Conservation (phyloP, 2,113 vertebrate genomes). For the Tenrec ecaudatus region DNA sequence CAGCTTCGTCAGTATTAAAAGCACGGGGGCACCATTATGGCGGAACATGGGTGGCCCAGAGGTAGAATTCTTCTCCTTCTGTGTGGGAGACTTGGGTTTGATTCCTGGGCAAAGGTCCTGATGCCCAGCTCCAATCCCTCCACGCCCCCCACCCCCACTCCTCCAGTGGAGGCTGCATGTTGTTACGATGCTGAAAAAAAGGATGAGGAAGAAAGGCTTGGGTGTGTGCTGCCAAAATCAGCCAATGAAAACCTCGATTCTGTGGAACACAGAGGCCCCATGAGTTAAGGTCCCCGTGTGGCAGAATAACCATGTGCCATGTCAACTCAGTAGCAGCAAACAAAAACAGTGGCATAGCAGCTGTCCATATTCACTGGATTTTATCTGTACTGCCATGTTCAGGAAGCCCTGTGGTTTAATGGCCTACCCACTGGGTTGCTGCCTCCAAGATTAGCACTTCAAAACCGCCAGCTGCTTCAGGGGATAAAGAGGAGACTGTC, state of each 20-base stretch:
- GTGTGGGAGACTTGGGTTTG: neutral
- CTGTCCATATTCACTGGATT: neutral
- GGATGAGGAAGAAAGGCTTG: neutral
- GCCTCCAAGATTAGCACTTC: too few relatives aligned
- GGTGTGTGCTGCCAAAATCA: neutral
- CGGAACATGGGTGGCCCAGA: neutral
- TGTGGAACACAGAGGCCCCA: neutral
- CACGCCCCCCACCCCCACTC: neutral
- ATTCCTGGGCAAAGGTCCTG: neutral
- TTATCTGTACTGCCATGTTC: neutral
- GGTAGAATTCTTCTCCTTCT: neutral
- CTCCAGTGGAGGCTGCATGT: neutral
- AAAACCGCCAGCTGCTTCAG: too few relatives aligned
- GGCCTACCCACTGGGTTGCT: too few relatives aligned
- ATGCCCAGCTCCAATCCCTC: neutral
- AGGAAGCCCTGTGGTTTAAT: neutral
- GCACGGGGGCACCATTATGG: too few relatives aligned
- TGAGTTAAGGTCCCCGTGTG: neutral
- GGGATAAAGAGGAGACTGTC: too few relatives aligned
- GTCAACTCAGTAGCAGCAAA: neutral
- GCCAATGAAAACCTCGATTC: neutral
- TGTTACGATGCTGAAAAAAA: neutral
- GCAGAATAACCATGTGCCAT: neutral
- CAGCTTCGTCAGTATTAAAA: too few relatives aligned
- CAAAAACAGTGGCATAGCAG: fast-evolving